A percentile compares a stretch with the other conserved stretches of the same genome.
Conservation (phyloP, 2,113 vertebrate species). For the Bettongia penicillata region DNA sequence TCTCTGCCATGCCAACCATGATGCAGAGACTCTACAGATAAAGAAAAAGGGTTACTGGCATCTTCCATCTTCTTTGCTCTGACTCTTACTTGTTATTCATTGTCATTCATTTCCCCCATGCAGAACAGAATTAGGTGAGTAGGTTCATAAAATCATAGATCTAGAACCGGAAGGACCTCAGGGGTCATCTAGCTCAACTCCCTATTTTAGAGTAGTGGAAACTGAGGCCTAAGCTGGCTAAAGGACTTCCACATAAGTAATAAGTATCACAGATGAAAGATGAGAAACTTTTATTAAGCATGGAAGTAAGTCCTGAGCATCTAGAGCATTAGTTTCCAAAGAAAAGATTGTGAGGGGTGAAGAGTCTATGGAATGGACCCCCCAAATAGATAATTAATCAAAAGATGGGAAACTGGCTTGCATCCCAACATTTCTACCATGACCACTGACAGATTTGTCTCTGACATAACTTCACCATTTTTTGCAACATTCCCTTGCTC, state of each 20-base stretch:
- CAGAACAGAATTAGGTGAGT: background rate
- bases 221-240: background rate
- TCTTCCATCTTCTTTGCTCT: background rate
- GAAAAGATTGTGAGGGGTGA: background rate
- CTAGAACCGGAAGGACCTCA: background rate
- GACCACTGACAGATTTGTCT: background rate
- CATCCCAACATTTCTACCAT: background rate
- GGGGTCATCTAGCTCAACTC: background rate
- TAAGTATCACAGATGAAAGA: background rate
- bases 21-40: background rate
- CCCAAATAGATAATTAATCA: background rate
- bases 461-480: background rate
- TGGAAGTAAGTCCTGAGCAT: background rate
- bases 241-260: background rate
- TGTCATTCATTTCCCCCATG: background rate
- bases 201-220: background rate
- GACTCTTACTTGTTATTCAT: too few relatives aligned
- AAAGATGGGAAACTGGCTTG: background rate
- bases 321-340: background rate
- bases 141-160: background rate
- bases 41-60: background rate
- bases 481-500: background rate
- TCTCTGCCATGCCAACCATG: background rate
- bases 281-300: background rate
- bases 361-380: background rate